Evolutionary conservation across 2,797 vertebrate genomes (phyloP).

Genomic region (Tadarida brasiliensis): DNA sequence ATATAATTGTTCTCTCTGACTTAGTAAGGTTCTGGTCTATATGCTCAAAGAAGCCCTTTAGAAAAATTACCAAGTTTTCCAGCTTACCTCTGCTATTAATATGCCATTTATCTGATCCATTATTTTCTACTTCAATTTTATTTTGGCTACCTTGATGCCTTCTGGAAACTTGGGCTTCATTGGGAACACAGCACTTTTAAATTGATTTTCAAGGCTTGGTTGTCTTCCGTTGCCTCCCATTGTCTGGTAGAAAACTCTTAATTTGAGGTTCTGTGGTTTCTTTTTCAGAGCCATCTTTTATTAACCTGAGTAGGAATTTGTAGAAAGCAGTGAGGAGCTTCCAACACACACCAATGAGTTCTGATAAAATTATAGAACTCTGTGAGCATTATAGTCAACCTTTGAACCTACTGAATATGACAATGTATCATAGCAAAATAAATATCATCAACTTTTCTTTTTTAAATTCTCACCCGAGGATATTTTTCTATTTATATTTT

Average conservation of each 20-base stretch:
- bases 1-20: neutral
- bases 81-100: neutral
- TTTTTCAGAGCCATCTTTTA: neutral
- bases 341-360: neutral
- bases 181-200: neutral
- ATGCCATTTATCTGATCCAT: neutral
- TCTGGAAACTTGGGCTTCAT: neutral
- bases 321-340: neutral
- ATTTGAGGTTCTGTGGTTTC: neutral
- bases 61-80: neutral
- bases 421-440: neutral
- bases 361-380: neutral
- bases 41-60: neutral
- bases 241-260: slow-evolving; percentile 2
- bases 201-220: neutral
- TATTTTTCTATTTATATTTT: too few relatives aligned
- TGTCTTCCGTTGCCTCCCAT: neutral
- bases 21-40: neutral
- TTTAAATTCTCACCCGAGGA: too few relatives aligned
- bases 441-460: neutral
- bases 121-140: neutral
- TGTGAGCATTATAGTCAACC: neutral
- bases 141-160: neutral
- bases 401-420: neutral
- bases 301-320: neutral